These are phyloP conservation scores for Pterobdella sp. DNA, from an alignment of 2,888 invertebrate genomes.

Conservation along the genomic window DNA sequence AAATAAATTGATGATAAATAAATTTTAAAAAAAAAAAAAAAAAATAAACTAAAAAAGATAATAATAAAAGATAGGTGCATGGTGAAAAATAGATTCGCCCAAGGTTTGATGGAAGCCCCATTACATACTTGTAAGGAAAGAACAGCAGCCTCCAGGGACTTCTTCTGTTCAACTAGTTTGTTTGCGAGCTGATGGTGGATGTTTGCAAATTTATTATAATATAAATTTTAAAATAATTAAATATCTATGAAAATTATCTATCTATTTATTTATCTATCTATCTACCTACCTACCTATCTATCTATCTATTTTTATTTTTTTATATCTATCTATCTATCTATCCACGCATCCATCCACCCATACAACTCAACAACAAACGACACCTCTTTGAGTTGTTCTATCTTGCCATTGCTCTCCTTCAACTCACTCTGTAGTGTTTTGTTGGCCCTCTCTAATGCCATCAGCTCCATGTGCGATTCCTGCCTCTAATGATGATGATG, in stretches of 20 bases:
- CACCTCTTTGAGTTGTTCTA: constrained; percentile 14
- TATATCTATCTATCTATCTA: too few relatives aligned
- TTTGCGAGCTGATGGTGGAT: not conserved
- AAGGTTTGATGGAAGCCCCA: not conserved
- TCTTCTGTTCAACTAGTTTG: constrained; percentile 9
- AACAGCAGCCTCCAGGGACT: constrained; percentile 4
- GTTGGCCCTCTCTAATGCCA: constrained; percentile 24
- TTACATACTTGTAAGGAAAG: constrained; percentile 10
- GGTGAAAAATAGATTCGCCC: not conserved
- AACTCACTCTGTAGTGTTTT: constrained; percentile 13
- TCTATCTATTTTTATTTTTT: too few relatives aligned
- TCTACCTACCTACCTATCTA: too few relatives aligned
- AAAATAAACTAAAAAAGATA: too few relatives aligned
- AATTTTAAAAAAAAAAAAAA: too few relatives aligned
- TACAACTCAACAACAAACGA: too few relatives aligned
- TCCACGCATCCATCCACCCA: too few relatives aligned
- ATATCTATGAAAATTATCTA: not conserved
- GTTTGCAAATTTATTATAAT: not conserved
- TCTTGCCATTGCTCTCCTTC: constrained; percentile 4
- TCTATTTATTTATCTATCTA: too few relatives aligned
- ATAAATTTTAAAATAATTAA: not conserved
- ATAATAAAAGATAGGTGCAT: too few relatives aligned
- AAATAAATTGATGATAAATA: not conserved
- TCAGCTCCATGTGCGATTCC: constrained; percentile 12
- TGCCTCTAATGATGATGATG: constrained; percentile 8